Conservation (phyloP, 2,797 vertebrate genomes). For the Masticophis lateralis region DNA sequence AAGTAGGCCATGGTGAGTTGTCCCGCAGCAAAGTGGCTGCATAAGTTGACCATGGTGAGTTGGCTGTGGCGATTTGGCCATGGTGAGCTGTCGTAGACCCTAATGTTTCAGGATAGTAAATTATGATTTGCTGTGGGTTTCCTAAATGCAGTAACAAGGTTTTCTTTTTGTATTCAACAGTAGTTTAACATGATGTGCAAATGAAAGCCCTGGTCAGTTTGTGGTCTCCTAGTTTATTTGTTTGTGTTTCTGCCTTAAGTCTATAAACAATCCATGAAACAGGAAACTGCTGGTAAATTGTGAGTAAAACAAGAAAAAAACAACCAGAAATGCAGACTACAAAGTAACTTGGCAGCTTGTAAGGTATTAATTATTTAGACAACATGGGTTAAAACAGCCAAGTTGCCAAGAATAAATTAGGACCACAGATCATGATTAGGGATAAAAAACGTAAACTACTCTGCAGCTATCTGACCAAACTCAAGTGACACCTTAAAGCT, state of each 20-base stretch:
- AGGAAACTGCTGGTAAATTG: background rate
- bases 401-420: background rate
- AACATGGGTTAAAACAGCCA: background rate
- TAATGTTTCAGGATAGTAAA: background rate
- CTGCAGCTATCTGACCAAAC: background rate
- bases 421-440: background rate
- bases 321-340: background rate
- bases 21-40: background rate
- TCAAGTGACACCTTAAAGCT: background rate
- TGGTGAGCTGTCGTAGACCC: background rate
- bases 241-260: background rate
- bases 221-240: background rate
- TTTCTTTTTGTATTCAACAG: background rate
- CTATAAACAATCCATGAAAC: background rate
- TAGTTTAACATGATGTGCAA: background rate
- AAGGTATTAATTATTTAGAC: background rate
- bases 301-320: background rate
- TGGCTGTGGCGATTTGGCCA: background rate
- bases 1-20: background rate
- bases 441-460: background rate
- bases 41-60: background rate
- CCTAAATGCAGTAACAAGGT: background rate
- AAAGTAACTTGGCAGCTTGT: background rate
- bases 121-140: background rate
- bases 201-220: background rate